Percentiles rank a stretch among this genome's conserved stretches.
phyloP scores from a whole-genome alignment of 2,888 invertebrate genomes.

The Coronaproctus castanopsis region DNA sequence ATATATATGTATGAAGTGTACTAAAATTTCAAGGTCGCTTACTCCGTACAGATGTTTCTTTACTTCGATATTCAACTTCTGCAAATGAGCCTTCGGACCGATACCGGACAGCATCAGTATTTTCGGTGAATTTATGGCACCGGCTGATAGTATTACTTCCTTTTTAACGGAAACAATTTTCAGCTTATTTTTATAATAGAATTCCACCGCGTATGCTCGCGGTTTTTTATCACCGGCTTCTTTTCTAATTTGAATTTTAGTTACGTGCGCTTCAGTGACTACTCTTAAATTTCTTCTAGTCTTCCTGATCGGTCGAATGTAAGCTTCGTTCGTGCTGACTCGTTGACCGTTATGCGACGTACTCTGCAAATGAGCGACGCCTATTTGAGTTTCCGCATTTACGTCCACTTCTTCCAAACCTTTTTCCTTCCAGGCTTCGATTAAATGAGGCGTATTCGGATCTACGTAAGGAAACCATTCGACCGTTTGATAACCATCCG shows the following conservation, averaged over 20 bases:
- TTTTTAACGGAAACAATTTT: constrained; percentile 30
- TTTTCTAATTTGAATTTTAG: constrained; percentile 35
- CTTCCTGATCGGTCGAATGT: constrained; percentile 40
- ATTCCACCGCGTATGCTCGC: constrained; percentile 32
- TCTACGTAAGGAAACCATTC: constrained; percentile 42
- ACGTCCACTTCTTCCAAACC: constrained; percentile 28
- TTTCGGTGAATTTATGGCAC: constrained; percentile 40
- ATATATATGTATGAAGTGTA: too few species aligned
- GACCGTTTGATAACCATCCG: constrained; percentile 40
- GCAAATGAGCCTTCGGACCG: constrained; percentile 36
- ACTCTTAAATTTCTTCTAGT: constrained; percentile 31
- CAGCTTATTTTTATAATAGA: constrained; percentile 29
- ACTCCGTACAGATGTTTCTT: constrained; percentile 35
- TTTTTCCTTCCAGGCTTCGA: constrained; percentile 35
- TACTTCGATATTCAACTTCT: constrained; percentile 32
- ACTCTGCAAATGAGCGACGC: constrained; percentile 40
- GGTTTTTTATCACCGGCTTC: constrained; percentile 23
- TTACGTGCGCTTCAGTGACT: constrained; percentile 32
- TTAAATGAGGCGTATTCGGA: constrained; percentile 30
- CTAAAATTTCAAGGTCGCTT: too few species aligned
- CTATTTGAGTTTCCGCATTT: constrained; percentile 30
- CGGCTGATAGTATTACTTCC: constrained; percentile 39
- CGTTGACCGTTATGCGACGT: constrained; percentile 37
- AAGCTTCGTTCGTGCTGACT: constrained; percentile 41
- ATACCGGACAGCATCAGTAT: constrained; percentile 44